Evolutionary conservation across 1,140 invertebrate species (phyloP).

Genomic region (Maniola jurtina): DNA sequence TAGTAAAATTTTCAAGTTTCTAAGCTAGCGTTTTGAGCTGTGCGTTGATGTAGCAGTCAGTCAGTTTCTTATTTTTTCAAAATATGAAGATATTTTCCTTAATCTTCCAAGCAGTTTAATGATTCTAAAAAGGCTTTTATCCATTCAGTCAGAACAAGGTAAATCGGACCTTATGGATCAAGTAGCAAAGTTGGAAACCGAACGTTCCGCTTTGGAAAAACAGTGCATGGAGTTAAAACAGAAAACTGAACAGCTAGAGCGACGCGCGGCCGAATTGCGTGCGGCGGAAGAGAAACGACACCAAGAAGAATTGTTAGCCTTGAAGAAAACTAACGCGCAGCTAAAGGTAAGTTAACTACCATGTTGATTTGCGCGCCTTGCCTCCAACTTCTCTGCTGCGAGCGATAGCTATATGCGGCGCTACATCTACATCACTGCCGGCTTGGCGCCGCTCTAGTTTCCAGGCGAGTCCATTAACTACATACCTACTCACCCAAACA

Average conservation of each 20-base stretch:
- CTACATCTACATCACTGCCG: too few relatives aligned
- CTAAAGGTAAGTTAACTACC: slow-evolving; percentile 86
- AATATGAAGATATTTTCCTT: too few relatives aligned
- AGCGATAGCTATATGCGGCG: too few relatives aligned
- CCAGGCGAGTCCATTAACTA: too few relatives aligned
- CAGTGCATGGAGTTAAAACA: slow-evolving; percentile 89
- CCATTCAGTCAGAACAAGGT: slow-evolving; percentile 79
- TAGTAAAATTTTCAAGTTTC: too few relatives aligned
- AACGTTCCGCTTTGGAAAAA: slow-evolving; percentile 88
- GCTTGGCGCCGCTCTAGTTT: too few relatives aligned
- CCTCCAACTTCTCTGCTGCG: too few relatives aligned
- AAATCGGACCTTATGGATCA: slow-evolving; percentile 81
- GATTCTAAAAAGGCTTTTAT: not conserved
- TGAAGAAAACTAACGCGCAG: slow-evolving; percentile 96
- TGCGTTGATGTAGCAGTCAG: too few relatives aligned
- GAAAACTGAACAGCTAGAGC: slow-evolving; percentile 91
- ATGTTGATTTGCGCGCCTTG: too few relatives aligned
- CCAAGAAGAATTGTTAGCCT: slow-evolving; percentile 92
- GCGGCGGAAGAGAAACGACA: slow-evolving; percentile 95
- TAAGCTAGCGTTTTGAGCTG: too few relatives aligned
- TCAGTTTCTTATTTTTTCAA: too few relatives aligned
- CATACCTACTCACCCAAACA: too few relatives aligned
- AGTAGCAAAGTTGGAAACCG: slow-evolving; percentile 81
- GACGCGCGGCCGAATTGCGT: slow-evolving; percentile 89
- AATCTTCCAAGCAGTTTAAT: not conserved